Conservation (phyloP, 2,888 invertebrate genomes). For the Drosophila limbata region DNA sequence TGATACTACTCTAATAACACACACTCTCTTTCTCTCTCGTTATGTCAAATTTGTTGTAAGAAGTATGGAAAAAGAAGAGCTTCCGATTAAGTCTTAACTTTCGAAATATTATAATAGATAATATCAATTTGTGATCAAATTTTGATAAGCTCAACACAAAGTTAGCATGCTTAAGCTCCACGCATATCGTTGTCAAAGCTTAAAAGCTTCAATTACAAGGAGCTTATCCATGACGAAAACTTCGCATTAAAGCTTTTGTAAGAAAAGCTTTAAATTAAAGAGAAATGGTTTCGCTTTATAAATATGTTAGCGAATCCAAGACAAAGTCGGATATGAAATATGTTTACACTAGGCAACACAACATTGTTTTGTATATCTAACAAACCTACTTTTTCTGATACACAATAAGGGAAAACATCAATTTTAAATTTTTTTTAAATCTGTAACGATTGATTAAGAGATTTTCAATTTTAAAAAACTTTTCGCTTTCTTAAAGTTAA, state of each 20-base stretch:
- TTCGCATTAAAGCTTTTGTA: not conserved
- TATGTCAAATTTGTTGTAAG: not conserved
- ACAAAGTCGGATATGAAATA: not conserved
- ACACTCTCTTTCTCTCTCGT: not conserved
- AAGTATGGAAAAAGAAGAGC: not conserved
- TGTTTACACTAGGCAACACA: not conserved
- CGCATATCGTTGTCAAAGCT: not conserved
- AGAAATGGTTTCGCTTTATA: not conserved
- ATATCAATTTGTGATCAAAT: slow-evolving; percentile 15
- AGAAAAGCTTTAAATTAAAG: not conserved
- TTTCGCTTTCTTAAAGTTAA: too few relatives aligned
- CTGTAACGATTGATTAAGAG: not conserved
- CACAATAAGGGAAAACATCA: not conserved
- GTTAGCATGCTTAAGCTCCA: not conserved
- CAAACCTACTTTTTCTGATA: not conserved
- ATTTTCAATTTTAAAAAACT: too few relatives aligned
- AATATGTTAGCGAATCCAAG: not conserved
- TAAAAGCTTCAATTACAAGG: not conserved
- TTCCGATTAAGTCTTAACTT: not conserved
- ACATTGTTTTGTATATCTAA: not conserved
- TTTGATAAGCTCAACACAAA: slow-evolving; percentile 6
- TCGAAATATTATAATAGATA: not conserved
- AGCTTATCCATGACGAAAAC: not conserved
- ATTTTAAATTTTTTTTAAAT: not conserved
- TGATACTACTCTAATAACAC: not conserved